These are phyloP conservation scores for Entelurus aequoreus DNA, from an alignment of 2,113 vertebrate genomes.

Conservation along the genomic window DNA sequence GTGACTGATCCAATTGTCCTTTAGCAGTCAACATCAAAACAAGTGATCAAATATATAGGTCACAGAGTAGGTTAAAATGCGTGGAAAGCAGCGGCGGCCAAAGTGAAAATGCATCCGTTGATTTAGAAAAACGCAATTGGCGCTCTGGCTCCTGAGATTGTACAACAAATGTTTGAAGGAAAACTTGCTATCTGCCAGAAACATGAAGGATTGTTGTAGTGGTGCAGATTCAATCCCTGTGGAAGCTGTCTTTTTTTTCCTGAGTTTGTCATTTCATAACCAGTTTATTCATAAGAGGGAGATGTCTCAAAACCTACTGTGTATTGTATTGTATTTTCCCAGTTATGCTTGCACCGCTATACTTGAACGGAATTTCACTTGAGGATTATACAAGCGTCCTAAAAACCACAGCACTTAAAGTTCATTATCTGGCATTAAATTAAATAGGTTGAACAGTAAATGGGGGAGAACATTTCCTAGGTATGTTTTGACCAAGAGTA, in stretches of 20 bases:
- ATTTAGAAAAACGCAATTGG: conserved; percentile 37
- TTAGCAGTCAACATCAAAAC: conserved; percentile 26
- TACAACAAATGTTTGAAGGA: conserved; percentile 14
- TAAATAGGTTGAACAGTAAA: neutral
- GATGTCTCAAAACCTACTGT: neutral
- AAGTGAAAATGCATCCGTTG: conserved; percentile 40
- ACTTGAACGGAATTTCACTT: neutral
- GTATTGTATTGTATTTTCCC: neutral
- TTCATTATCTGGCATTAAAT: neutral
- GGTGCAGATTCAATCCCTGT: conserved; percentile 6
- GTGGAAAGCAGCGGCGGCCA: conserved; percentile 22
- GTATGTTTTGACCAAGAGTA: no score
- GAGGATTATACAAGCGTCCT: neutral
- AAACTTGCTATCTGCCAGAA: conserved; percentile 42
- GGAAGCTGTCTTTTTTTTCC: conserved; percentile 8
- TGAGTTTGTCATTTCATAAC: neutral
- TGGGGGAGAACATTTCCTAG: neutral
- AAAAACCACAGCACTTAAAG: neutral
- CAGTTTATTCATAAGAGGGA: neutral
- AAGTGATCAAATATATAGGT: conserved; percentile 16
- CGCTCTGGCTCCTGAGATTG: conserved; percentile 25
- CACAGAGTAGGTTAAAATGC: conserved; percentile 35
- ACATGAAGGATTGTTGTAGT: conserved; percentile 27
- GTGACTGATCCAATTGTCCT: conserved; percentile 45
- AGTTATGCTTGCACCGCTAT: neutral